Evolutionary conservation across 2,797 vertebrate species (phyloP), one percentile per base, ranked within the genome.

Genomic region (Xenentodon cancila): DNA sequence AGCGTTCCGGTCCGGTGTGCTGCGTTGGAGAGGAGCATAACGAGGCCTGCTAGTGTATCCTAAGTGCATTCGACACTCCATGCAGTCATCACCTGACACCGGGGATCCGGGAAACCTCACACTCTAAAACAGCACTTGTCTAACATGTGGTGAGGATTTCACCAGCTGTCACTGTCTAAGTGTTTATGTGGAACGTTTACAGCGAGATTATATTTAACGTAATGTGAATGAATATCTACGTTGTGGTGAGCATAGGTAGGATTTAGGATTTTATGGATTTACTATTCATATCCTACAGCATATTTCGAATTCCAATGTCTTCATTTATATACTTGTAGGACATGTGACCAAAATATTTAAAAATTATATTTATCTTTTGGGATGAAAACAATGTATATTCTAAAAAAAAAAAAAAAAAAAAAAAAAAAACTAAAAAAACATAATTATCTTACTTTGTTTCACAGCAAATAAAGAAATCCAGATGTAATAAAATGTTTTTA

Each of bases 11-110:
- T 22, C 45, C 44, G 32, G 46, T 44, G 55, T 64, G 54, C 52
- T 16, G 34, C 55, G 34, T 64, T 16, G 57, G 44, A 47, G 9
- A 40, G 49, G 50, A 50, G 34, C 37, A 46, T 44, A 25, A 18
- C 25, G 20, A 46, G 60, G 17, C 48, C 64, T 54, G 34, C 49
- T 81, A 42, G 52, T 56, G 78, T 84, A 73, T 80, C 80, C 50
- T 17, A 19, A 13, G 42, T 44, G 77, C 75, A 80, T 76, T 67
- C 63, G 34, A 77, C 69, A 66, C 80, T 12, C 57, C 16, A 45
- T 59, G 85, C 82, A 90, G 87, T 85, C 71, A 69, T 71, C 68
- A 49, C 62, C 64, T 70, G 79, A 84, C 81, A 75, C 7, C 1
- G 16, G 17, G 19, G 53, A 52, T 59, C 34, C 0, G 2, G 12